Conservation (phyloP, 2,888 invertebrate genomes). For the Isoperla grammatica region DNA sequence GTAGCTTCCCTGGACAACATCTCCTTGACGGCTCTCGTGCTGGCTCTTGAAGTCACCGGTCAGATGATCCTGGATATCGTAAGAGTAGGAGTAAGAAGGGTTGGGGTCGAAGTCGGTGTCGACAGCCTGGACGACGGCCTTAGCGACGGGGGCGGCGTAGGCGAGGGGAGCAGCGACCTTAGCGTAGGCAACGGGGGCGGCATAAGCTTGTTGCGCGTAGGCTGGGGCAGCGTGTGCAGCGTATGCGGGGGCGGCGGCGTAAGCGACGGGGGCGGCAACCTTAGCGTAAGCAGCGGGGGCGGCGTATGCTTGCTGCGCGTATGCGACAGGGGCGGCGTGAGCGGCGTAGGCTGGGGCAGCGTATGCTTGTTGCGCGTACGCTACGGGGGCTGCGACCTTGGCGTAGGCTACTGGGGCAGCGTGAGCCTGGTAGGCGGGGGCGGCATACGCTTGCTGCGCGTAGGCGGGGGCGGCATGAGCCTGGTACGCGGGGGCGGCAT, state of each 20-base stretch:
- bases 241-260: conserved; percentile 31
- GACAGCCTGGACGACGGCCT: conserved; percentile 24
- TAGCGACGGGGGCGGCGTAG: conserved; percentile 14
- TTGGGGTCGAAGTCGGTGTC: conserved; percentile 30
- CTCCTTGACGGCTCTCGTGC: conserved; percentile 25
- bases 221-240: conserved; percentile 22
- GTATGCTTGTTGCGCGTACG: conserved; percentile 20
- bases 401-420: conserved; percentile 22
- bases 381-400: conserved; percentile 21
- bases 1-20: conserved; percentile 29
- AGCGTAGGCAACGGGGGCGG: conserved; percentile 31
- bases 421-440: conserved; percentile 19
- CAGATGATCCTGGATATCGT: conserved; percentile 28
- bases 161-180: conserved; percentile 28
- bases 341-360: conserved; percentile 17
- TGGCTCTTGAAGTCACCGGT: conserved; percentile 30
- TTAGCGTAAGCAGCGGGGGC: conserved; percentile 30
- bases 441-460: no score
- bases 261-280: conserved; percentile 29
- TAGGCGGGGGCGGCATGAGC: conserved; percentile 29
- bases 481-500: conserved; percentile 26
- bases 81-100: conserved; percentile 30
- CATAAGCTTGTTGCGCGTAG: conserved; percentile 25
- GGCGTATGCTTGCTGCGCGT: conserved; percentile 27
- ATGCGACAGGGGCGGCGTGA: conserved; percentile 17